phyloP scores from a whole-genome alignment of 30 jellyfish, hydroid and myxozoan species.

The Aurelia coerulea region DNA sequence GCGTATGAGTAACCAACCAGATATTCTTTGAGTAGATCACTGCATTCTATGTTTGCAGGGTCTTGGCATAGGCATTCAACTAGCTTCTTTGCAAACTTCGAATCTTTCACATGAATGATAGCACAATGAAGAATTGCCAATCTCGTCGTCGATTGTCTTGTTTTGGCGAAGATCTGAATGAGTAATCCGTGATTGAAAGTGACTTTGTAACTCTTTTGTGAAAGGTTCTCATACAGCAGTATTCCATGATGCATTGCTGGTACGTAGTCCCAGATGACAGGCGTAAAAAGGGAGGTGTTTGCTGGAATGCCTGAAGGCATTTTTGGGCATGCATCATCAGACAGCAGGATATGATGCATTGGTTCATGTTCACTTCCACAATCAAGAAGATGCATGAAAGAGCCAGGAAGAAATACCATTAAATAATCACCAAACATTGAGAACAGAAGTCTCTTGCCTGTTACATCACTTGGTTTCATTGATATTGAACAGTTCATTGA shows the following conservation, averaged over 20 bases:
- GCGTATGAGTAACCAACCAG: conserved; percentile 73
- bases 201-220: conserved; percentile 68
- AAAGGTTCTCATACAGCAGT: conserved; percentile 52
- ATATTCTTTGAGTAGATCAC: conserved; percentile 78
- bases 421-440: conserved; percentile 81
- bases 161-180: conserved; percentile 42
- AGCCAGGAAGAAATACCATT: conserved; percentile 66
- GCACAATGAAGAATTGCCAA: conserved; percentile 83
- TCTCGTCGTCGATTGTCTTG: conserved; percentile 69
- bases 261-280: conserved; percentile 49
- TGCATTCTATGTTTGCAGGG: conserved; percentile 87
- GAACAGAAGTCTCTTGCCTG: conserved; percentile 43
- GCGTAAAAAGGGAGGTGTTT: conserved; percentile 40
- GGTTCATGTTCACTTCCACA: conserved; percentile 95
- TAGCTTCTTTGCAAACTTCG: conserved; percentile 49
- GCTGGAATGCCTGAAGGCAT: conserved; percentile 18
- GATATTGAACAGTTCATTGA: conserved; percentile 48
- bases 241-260: conserved; percentile 58
- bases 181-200: conserved; percentile 39
- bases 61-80: conserved; percentile 86
- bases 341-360: conserved; percentile 64
- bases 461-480: conserved; percentile 6
- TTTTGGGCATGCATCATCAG: conserved; percentile 40
- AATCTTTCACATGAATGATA: conserved; percentile 77
- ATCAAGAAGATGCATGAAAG: conserved; percentile 83